A percentile compares a stretch with the other conserved stretches of the same genome.
Conservation (phyloP, 2,797 vertebrate species). For the Gallinago stenura region DNA sequence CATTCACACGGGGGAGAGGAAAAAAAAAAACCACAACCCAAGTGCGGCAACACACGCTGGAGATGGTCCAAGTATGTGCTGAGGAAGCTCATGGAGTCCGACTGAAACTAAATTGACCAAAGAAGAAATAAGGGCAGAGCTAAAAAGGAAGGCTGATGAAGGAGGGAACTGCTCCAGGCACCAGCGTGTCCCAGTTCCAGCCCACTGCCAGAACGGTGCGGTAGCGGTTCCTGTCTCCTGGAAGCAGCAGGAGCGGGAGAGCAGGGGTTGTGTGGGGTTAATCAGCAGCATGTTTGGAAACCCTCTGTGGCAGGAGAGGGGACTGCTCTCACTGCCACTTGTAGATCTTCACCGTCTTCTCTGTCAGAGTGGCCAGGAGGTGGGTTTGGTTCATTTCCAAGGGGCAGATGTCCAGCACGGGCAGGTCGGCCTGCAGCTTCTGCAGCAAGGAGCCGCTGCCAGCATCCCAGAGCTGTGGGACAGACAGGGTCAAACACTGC, state of each 20-base stretch:
- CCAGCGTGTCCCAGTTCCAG: not conserved
- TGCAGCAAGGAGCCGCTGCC: constrained; percentile 88
- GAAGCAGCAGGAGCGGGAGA: not conserved
- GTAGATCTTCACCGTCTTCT: constrained; percentile 83
- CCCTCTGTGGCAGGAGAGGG: fast-evolving
- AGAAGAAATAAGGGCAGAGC: not conserved
- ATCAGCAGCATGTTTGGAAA: not conserved
- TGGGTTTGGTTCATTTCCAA: constrained; percentile 86
- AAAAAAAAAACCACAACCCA: not conserved
- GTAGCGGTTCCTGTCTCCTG: not conserved
- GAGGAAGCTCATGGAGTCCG: not conserved
- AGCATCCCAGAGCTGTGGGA: constrained; percentile 91
- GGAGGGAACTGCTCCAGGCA: not conserved
- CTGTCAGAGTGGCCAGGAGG: constrained; percentile 90
- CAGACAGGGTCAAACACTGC: constrained; percentile 3
- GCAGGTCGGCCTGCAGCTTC: constrained; percentile 88
- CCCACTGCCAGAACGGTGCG: not conserved
- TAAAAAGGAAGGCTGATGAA: not conserved
- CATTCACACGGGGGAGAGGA: not conserved
- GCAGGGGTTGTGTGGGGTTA: not conserved
- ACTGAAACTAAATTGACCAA: not conserved
- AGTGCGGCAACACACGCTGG: not conserved
- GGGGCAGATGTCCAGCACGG: constrained; percentile 91
- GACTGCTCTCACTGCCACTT: constrained; percentile 87
- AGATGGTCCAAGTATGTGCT: not conserved